These are phyloP conservation scores for Microtus ochrogaster DNA, from an alignment of 2,113 vertebrate species.

Conservation along the genomic window DNA sequence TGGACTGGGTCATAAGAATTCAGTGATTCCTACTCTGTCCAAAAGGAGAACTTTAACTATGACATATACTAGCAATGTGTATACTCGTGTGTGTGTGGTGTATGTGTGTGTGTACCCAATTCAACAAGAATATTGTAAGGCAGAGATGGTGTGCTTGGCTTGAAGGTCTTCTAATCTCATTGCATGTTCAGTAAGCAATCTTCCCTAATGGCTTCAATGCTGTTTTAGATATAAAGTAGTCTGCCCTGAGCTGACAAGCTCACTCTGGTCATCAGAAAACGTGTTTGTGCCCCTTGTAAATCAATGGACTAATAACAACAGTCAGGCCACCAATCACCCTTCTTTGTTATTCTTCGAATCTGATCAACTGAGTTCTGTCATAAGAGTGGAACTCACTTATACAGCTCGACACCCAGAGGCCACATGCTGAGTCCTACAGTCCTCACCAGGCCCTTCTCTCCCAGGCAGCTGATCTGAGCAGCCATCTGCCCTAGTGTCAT, in stretches of 20 bases:
- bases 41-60: slow-evolving; percentile 4
- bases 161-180: slow-evolving; percentile 26
- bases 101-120: neutral
- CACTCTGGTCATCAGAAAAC: slow-evolving; percentile 34
- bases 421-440: neutral
- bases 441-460: neutral
- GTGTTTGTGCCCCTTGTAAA: neutral
- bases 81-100: neutral
- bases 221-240: slow-evolving; percentile 21
- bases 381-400: neutral
- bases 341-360: neutral
- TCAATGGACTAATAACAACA: neutral
- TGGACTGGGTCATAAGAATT: neutral
- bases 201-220: neutral
- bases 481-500: slow-evolving; percentile 10
- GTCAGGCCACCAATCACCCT: neutral
- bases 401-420: neutral
- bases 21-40: neutral
- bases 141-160: neutral
- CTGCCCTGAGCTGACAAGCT: neutral
- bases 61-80: neutral
- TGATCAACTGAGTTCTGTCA: neutral
- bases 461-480: neutral
- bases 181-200: slow-evolving; percentile 4
- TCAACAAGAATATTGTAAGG: neutral